A percentile compares a stretch with the other conserved stretches of the same genome.
These are phyloP conservation scores for Oreochromis tanganicae DNA, from an alignment of 2,113 vertebrate species.

Conservation along the genomic window DNA sequence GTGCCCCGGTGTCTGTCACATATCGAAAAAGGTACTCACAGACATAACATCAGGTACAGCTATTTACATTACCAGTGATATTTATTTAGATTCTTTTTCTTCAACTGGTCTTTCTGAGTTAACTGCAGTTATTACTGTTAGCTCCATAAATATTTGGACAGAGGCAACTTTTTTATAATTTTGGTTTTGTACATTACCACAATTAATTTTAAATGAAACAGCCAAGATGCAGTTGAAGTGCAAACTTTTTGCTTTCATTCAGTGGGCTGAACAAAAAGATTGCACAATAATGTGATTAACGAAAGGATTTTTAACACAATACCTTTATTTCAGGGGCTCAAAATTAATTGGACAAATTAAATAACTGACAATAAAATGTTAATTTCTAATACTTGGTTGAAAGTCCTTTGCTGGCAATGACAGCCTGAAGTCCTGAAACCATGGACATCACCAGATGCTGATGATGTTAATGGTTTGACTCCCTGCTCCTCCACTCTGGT, in stretches of 20 bases:
- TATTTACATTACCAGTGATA: neutral
- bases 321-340: neutral
- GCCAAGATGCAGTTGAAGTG: neutral
- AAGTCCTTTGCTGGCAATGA: neutral
- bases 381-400: neutral
- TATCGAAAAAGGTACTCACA: neutral
- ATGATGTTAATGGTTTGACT: neutral
- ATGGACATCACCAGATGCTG: neutral
- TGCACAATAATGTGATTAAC: neutral
- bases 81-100: neutral
- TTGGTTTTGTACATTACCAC: neutral
- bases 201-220: neutral
- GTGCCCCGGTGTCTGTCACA: neutral
- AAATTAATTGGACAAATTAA: neutral
- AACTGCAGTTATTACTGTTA: neutral
- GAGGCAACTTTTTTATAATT: neutral
- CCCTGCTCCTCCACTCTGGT: neutral
- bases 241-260: neutral
- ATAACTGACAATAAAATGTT: neutral
- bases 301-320: neutral
- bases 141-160: neutral
- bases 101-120: neutral
- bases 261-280: neutral
- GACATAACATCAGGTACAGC: neutral
- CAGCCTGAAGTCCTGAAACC: neutral